Conservation (phyloP, 2,797 vertebrate genomes). For the Tragelaphus eurycerus region DNA sequence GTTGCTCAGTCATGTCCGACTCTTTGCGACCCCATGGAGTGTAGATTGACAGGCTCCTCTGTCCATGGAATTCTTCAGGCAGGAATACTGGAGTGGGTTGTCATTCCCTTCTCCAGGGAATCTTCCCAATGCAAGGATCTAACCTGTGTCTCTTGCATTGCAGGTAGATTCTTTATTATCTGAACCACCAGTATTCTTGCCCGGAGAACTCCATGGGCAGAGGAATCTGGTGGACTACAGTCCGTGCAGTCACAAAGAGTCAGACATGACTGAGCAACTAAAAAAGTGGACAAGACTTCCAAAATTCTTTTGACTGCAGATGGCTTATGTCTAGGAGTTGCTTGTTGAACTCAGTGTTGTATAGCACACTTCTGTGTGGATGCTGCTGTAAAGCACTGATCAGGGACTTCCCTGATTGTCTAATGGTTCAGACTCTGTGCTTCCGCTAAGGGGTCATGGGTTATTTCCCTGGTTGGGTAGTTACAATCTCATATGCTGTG, state of each 20-base stretch:
- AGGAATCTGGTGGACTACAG: not conserved
- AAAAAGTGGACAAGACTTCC: not conserved
- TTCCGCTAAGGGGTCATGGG: not conserved
- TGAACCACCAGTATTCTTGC: not conserved
- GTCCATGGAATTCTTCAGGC: not conserved
- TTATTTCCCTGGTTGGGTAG: not conserved
- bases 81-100: not conserved
- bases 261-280: fast-evolving
- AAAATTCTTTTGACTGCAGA: not conserved
- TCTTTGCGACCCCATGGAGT: not conserved
- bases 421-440: not conserved
- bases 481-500: not conserved
- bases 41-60: not conserved
- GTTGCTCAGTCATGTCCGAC: not conserved
- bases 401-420: not conserved
- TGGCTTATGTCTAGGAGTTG: not conserved
- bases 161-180: not conserved
- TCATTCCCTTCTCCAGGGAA: not conserved
- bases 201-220: not conserved
- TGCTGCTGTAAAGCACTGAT: not conserved
- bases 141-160: not conserved
- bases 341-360: not conserved
- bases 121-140: not conserved
- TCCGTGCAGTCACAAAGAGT: not conserved
- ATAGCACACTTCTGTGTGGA: not conserved